Base-by-base conservation (phyloP, 2,113 vertebrate genomes). In the Engystomops pustulosus region DNA sequence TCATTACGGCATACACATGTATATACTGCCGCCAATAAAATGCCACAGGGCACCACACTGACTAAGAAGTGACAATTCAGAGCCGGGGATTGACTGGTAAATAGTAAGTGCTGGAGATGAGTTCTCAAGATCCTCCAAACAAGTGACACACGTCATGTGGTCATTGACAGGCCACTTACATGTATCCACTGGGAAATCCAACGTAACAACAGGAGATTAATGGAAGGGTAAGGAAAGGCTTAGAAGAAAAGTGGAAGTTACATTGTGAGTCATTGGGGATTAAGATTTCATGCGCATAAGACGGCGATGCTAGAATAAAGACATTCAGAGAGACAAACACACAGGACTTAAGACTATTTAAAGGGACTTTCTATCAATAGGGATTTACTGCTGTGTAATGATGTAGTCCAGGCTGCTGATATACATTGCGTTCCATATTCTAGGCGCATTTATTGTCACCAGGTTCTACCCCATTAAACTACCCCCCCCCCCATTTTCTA, bases 1-100 rank as follows among this genome's bases (percentile, higher is more conserved):
- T 85, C 68, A 70, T 79, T 79, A 85, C 83, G 34, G 75, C 45
- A 79, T 79, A 67, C 58, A 55, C 67, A 38, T 44, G 47, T 34
- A 41, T 85, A 55, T 79, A 79, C n/a, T 1, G 30, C 47, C 30
- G 75, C 65, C 83, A 85, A 79, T 79, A 36, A 70, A 44, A 79
- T 85, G 62, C 74, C 60, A 49, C 3, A 79, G 62, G 55, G 60
- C 47, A 51, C 10, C n/a, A 7, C 45, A 38, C 47, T 70, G 25
- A 51, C 67, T 55, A 80, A 49, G n/a, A 76, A 84, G 72, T 85
- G 74, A 77, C 58, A 53, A 27, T 68, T 68, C 30, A 18, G 32
- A 68, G 7, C n/a, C 58, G 38, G 5, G 47, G 36, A 49, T 68
- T 81, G 79, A 70, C 44, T 81, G 3, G 47, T 70, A 79, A 70